A percentile compares a stretch with the other conserved stretches of the same genome.
These are phyloP conservation scores for Brachionus asplanchnoidis DNA, from an alignment of 1,140 invertebrate genomes.

Conservation along the genomic window DNA sequence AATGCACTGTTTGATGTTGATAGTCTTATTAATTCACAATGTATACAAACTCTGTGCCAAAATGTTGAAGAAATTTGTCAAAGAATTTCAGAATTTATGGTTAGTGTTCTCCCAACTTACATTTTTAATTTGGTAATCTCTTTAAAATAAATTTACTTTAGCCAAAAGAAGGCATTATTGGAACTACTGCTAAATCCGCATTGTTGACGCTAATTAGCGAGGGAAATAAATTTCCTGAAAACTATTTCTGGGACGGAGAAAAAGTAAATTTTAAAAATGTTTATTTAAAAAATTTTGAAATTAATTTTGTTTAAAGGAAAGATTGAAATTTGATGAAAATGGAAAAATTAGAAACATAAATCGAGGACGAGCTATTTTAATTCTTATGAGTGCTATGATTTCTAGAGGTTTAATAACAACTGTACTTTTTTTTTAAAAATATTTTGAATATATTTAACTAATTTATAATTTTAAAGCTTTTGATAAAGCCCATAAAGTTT, in stretches of 20 bases:
- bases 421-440: neutral
- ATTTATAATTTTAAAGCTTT: neutral
- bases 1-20: constrained; percentile 26
- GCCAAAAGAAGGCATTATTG: constrained; percentile 40
- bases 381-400: constrained; percentile 12
- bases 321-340: constrained; percentile 37
- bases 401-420: constrained; percentile 33
- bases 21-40: neutral
- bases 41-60: constrained; percentile 9
- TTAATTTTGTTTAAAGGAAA: neutral
- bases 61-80: constrained; percentile 30
- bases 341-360: constrained; percentile 40
- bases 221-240: constrained; percentile 32
- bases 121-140: neutral
- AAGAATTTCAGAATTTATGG: constrained; percentile 40
- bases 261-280: neutral
- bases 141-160: neutral
- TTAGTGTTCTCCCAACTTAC: neutral
- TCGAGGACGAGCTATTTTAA: constrained; percentile 33
- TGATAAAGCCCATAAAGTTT: constrained; percentile 38
- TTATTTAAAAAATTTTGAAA: neutral
- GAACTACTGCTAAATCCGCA: constrained; percentile 26
- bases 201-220: constrained; percentile 18
- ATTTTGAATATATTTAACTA: neutral
- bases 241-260: constrained; percentile 40